Conservation (phyloP, 2,888 invertebrate species). For the Habrosyne pyritoides region DNA sequence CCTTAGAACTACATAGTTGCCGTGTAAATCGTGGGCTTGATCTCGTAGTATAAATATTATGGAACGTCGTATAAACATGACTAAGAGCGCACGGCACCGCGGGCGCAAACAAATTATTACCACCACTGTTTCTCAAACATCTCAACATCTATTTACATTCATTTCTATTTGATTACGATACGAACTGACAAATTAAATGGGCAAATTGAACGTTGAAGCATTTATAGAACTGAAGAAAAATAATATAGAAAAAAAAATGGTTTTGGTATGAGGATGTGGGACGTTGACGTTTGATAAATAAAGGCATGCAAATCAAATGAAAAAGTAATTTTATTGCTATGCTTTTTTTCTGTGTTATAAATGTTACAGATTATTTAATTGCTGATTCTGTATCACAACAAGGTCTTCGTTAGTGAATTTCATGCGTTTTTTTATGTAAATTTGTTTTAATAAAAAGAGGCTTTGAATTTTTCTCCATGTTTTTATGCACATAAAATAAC, state of each 20-base stretch:
- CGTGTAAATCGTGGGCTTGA: constrained; percentile 57
- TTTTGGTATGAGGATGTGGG: too few species aligned
- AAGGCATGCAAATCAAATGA: too few species aligned
- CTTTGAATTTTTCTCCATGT: constrained; percentile 12
- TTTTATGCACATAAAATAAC: constrained; percentile 32
- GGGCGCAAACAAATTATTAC: constrained; percentile 68
- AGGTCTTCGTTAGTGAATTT: not conserved
- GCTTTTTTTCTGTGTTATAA: too few species aligned
- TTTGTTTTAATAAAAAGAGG: not conserved
- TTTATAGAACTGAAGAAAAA: too few species aligned
- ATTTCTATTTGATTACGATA: constrained; percentile 17
- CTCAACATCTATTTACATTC: constrained; percentile 46
- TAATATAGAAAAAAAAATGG: too few species aligned
- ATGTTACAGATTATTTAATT: too few species aligned
- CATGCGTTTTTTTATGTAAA: not conserved
- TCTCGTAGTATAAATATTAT: constrained; percentile 68
- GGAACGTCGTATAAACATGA: constrained; percentile 52
- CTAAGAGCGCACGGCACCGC: constrained; percentile 37
- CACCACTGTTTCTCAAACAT: constrained; percentile 61
- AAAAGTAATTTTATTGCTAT: too few species aligned
- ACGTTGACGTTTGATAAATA: too few species aligned
- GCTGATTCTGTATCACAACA: not conserved
- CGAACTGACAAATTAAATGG: not conserved
- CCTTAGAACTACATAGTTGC: constrained; percentile 41
- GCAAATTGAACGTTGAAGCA: not conserved